Evolutionary conservation across 2,113 vertebrate genomes (phyloP).

Genomic region (Rallus limicola): DNA sequence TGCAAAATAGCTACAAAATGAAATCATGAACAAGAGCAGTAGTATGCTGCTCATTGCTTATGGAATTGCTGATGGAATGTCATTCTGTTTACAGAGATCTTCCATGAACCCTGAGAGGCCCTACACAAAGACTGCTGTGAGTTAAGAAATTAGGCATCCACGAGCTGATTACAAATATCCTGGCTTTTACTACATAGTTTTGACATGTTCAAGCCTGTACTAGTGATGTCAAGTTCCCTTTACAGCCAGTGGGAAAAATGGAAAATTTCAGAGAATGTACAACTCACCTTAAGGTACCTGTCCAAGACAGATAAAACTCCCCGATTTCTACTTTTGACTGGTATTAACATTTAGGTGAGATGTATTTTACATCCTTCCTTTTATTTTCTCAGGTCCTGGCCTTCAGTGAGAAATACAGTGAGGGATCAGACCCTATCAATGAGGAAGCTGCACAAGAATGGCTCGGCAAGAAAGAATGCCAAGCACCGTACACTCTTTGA

Average conservation of each 20-base stretch:
- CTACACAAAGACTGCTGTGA: not conserved
- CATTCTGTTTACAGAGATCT: not conserved
- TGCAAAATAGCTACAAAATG: not conserved
- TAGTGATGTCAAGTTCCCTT: not conserved
- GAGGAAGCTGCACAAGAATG: not conserved
- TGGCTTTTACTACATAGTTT: fast-evolving
- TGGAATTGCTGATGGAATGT: not conserved
- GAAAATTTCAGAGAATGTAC: not conserved
- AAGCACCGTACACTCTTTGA: not conserved
- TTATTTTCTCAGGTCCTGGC: not conserved
- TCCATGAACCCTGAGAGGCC: not conserved
- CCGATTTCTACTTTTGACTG: not conserved
- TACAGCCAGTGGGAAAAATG: not conserved
- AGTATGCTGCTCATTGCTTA: not conserved
- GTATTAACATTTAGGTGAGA: not conserved
- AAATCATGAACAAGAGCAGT: not conserved
- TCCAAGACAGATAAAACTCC: not conserved
- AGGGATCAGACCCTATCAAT: not conserved
- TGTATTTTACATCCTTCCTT: not conserved
- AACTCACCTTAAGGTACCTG: not conserved
- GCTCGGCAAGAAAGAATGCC: not conserved
- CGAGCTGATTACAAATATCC: not conserved
- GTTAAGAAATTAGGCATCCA: not conserved
- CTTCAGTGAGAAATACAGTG: not conserved
- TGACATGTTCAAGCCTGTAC: not conserved